phyloP scores from a whole-genome alignment of 2,113 vertebrate species.

The Thunnus thynnus region DNA sequence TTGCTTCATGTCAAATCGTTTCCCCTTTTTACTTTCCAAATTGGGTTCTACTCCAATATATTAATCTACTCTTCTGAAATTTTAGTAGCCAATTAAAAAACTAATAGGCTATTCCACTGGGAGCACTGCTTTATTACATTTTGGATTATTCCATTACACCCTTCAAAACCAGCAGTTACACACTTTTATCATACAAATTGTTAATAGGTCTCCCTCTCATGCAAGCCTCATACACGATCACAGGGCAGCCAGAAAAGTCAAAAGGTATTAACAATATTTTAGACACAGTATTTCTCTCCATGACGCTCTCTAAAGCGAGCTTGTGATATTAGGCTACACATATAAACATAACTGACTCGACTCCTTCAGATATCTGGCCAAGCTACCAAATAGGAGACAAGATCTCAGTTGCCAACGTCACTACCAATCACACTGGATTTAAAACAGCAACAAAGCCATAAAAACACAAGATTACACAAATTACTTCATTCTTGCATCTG shows the following conservation, averaged over 20 bases:
- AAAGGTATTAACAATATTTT: background rate
- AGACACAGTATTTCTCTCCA: too few species aligned
- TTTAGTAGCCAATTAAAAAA: background rate
- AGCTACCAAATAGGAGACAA: conserved; percentile 2
- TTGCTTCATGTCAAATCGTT: background rate
- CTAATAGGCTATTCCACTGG: background rate
- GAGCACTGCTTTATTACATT: background rate
- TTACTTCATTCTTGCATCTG: background rate
- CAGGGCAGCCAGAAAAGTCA: background rate
- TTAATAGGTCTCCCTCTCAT: background rate
- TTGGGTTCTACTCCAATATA: background rate
- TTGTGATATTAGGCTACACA: background rate
- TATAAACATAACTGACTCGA: background rate
- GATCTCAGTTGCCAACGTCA: background rate
- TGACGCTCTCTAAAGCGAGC: background rate
- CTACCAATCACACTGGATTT: background rate
- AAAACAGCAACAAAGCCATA: background rate
- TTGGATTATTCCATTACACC: background rate
- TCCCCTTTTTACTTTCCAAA: background rate
- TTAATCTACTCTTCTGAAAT: background rate
- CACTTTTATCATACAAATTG: background rate
- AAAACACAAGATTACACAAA: background rate
- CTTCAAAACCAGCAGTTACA: background rate
- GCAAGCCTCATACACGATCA: background rate
- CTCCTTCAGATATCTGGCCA: conserved; percentile 27